Conservation (phyloP, 1,140 invertebrate genomes). For the Euura lappo region DNA sequence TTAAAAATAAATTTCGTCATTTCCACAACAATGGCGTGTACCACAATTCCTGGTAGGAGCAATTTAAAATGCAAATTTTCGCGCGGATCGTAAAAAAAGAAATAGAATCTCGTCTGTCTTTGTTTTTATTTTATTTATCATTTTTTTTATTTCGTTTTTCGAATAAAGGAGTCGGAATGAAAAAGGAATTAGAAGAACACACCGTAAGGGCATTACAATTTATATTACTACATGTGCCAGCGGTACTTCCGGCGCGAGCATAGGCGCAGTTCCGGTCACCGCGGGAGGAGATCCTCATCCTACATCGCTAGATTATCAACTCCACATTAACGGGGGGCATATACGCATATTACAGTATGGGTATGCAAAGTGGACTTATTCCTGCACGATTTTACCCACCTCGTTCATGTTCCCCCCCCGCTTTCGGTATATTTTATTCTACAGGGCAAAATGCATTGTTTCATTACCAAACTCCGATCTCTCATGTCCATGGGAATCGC, state of each 20-base stretch:
- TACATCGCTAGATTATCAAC: conserved; percentile 60
- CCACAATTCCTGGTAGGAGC: conserved; percentile 14
- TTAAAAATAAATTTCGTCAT: conserved; percentile 47
- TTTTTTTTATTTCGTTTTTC: neutral
- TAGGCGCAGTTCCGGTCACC: conserved; percentile 60
- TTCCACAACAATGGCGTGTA: conserved; percentile 45
- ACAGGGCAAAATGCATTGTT: no score
- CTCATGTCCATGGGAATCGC: no score
- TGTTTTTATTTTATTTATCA: no score
- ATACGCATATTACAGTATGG: no score
- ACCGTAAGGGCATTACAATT: conserved; percentile 61
- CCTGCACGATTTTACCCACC: no score
- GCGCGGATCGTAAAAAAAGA: neutral
- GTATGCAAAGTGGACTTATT: no score
- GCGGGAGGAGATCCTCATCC: conserved; percentile 47
- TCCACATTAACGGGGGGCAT: conserved; percentile 16
- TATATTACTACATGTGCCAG: conserved; percentile 61
- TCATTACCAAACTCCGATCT: no score
- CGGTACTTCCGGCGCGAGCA: conserved; percentile 57
- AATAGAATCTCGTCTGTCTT: neutral
- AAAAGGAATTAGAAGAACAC: conserved; percentile 45
- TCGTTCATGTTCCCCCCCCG: no score
- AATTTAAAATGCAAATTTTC: no score
- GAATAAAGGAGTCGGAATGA: conserved; percentile 23
- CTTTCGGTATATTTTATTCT: no score